These are phyloP conservation scores for Cyphomyrmex costatus DNA, from an alignment of 1,140 invertebrate species.

Conservation along the genomic window DNA sequence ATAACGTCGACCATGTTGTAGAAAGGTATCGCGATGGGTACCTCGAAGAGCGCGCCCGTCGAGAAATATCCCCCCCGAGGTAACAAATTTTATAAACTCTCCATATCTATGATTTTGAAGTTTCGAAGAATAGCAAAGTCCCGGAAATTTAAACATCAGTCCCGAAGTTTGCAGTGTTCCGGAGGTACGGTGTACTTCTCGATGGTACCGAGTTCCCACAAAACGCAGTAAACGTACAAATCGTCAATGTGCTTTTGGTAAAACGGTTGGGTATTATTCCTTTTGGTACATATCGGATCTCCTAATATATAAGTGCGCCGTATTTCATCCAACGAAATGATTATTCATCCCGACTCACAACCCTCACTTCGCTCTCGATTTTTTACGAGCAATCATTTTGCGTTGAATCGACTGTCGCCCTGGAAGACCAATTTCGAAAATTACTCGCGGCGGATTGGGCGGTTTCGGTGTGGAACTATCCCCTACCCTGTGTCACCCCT, in stretches of 20 bases:
- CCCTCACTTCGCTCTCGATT: background rate
- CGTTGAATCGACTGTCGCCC: slow-evolving; percentile 57
- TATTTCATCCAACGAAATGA: slow-evolving; percentile 5
- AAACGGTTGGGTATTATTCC: background rate
- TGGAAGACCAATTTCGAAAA: slow-evolving; percentile 73
- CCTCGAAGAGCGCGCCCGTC: background rate
- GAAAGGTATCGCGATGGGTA: too few species aligned
- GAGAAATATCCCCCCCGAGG: too few species aligned
- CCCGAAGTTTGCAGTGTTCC: background rate
- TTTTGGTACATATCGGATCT: background rate
- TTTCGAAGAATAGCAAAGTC: background rate
- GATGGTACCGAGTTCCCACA: background rate
- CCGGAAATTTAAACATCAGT: slow-evolving; percentile 11
- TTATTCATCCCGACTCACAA: background rate
- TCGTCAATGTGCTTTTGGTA: background rate
- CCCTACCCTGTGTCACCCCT: slow-evolving; percentile 43
- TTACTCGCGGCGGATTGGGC: slow-evolving; percentile 58
- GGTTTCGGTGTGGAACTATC: slow-evolving; percentile 3
- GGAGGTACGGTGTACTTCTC: background rate
- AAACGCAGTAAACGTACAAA: background rate
- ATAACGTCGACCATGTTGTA: too few species aligned
- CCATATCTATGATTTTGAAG: slow-evolving; percentile 9
- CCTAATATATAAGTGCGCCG: too few species aligned
- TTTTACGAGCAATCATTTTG: slow-evolving; percentile 13
- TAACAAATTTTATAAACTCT: slow-evolving; percentile 5